These are phyloP conservation scores for Ellobius talpinus DNA, from an alignment of 2,113 vertebrate species.

Conservation along the genomic window DNA sequence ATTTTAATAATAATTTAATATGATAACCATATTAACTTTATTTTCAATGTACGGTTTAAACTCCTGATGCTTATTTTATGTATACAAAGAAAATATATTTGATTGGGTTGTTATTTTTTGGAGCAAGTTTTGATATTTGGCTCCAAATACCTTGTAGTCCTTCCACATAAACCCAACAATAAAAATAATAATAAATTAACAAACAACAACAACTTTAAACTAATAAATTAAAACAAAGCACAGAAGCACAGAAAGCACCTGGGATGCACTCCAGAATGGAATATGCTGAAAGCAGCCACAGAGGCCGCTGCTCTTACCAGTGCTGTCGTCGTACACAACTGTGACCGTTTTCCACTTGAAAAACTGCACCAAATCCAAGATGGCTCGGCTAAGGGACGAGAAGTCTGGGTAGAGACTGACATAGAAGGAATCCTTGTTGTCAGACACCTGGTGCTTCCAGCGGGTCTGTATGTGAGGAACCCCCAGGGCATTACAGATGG, in stretches of 20 bases:
- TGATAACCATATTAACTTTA: neutral
- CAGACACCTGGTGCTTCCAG: slow-evolving; percentile 99
- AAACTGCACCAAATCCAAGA: slow-evolving; percentile 99
- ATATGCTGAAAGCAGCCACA: neutral
- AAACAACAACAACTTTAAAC: neutral
- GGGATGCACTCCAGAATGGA: neutral
- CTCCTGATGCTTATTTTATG: neutral
- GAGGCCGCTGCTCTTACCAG: slow-evolving; percentile 90
- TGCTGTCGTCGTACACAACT: slow-evolving; percentile 99
- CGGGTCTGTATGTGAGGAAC: slow-evolving; percentile 99
- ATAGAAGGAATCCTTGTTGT: slow-evolving; percentile 98
- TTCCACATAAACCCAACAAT: neutral
- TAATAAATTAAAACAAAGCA: neutral
- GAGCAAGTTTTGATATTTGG: neutral
- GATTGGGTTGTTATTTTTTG: neutral
- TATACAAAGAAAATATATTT: neutral
- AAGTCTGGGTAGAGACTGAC: slow-evolving; percentile 99
- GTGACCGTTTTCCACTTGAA: slow-evolving; percentile 99
- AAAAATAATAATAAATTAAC: neutral
- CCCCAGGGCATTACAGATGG: slow-evolving; percentile 98
- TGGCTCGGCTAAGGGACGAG: slow-evolving; percentile 98
- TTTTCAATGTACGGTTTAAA: neutral
- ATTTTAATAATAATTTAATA: neutral
- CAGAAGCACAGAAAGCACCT: neutral
- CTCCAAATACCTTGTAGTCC: neutral